Conservation (phyloP, 2,797 vertebrate species). For the Simalia tracyae region DNA sequence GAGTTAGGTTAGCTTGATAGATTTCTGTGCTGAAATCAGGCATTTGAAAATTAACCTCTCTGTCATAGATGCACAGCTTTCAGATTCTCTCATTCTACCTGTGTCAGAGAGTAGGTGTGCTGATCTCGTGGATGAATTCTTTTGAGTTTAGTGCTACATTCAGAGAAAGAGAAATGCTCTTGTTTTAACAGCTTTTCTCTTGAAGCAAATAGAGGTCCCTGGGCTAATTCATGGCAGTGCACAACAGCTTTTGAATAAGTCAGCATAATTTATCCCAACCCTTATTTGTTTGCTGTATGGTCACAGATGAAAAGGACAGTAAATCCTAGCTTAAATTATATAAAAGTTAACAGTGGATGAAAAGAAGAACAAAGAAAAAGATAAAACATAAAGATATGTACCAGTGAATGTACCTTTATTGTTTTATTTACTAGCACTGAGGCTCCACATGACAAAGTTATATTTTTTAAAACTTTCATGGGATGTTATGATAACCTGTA, state of each 20-base stretch:
- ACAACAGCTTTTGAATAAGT: neutral
- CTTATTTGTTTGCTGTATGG: neutral
- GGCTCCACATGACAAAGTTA: neutral
- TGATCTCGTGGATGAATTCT: constrained; percentile 37
- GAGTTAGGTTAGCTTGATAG: constrained; percentile 32
- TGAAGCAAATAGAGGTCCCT: neutral
- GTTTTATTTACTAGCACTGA: neutral
- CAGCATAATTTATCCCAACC: neutral
- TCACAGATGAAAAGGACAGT: neutral
- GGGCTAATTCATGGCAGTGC: neutral
- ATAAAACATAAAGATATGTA: neutral
- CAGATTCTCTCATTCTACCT: constrained; percentile 24
- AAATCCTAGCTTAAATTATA: neutral
- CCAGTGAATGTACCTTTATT: neutral
- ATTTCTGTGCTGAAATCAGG: constrained; percentile 43
- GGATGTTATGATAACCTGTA: no score
- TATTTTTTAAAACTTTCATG: neutral
- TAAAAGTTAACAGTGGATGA: neutral
- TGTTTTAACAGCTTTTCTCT: constrained; percentile 19
- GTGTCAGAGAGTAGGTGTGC: neutral
- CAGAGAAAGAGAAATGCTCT: constrained; percentile 18
- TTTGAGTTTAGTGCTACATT: constrained; percentile 30
- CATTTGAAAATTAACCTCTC: constrained; percentile 46
- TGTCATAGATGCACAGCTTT: neutral
- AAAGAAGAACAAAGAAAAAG: neutral